Conservation (phyloP, 2,113 vertebrate genomes). For the Pangasianodon hypophthalmus region DNA sequence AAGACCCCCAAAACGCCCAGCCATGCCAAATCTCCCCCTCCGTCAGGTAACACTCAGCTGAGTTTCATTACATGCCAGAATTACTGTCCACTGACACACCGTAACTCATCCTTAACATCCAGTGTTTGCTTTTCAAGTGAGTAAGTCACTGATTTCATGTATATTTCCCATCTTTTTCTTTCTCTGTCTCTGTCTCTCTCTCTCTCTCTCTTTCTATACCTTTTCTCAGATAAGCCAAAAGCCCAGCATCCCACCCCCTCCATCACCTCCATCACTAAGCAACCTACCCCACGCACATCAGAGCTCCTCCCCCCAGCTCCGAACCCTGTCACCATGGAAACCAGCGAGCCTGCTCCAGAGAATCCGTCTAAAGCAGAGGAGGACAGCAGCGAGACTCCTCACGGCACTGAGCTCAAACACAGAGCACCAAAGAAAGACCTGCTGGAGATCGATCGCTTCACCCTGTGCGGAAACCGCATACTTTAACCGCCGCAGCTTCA, state of each 20-base stretch:
- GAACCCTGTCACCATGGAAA: conserved; percentile 40
- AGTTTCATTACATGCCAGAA: neutral
- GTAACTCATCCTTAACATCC: neutral
- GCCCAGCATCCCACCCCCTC: conserved; percentile 73
- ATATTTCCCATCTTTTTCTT: neutral
- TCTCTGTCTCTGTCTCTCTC: neutral
- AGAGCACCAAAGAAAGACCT: conserved; percentile 87
- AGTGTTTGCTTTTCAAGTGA: neutral
- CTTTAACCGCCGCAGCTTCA: conserved; percentile 10
- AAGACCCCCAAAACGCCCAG: conserved; percentile 74
- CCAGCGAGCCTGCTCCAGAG: conserved; percentile 62
- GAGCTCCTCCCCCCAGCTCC: conserved; percentile 55
- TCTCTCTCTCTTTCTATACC: neutral
- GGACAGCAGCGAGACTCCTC: conserved; percentile 64
- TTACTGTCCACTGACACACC: neutral
- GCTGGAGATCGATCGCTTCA: conserved; percentile 96
- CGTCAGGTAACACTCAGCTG: conserved; percentile 26
- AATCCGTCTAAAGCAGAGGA: conserved; percentile 81
- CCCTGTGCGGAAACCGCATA: conserved; percentile 94
- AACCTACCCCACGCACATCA: conserved; percentile 76
- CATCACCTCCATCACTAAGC: conserved; percentile 82
- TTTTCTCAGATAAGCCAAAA: conserved; percentile 69
- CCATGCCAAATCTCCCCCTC: conserved; percentile 58
- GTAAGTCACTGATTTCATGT: neutral
- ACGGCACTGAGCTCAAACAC: conserved; percentile 79